These are phyloP conservation scores for Hexactinellida sp. DNA, from an alignment of 37 sponge, comb jelly and placozoan species.

Conservation along the genomic window DNA sequence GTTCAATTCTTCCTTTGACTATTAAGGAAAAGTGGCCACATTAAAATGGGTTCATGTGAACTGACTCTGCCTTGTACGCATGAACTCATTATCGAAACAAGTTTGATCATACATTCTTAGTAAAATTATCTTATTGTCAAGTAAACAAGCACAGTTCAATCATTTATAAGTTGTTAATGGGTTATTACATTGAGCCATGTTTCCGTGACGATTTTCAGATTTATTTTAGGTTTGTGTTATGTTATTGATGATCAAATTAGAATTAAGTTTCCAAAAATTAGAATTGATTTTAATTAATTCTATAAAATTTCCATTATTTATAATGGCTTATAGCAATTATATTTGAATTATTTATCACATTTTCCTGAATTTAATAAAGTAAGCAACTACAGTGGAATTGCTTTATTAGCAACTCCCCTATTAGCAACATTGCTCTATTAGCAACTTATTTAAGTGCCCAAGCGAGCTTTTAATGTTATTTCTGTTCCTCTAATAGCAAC, in stretches of 20 bases:
- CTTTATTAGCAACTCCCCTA: too few species aligned
- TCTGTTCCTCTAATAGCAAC: too few species aligned
- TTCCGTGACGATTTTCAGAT: too few species aligned
- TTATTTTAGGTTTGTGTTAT: too few species aligned
- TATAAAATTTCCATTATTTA: not conserved
- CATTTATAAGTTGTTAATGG: not conserved
- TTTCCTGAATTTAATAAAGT: too few species aligned
- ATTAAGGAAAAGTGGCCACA: not conserved
- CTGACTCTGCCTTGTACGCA: not conserved
- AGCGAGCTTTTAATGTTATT: too few species aligned
- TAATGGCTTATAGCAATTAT: too few species aligned
- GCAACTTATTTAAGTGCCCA: too few species aligned
- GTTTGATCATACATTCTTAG: not conserved
- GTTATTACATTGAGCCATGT: not conserved
- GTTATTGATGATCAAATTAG: not conserved
- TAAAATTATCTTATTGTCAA: not conserved
- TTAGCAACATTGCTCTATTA: too few species aligned
- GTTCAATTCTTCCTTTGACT: not conserved
- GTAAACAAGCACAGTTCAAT: not conserved
- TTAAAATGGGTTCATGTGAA: not conserved
- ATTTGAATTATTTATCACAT: too few species aligned
- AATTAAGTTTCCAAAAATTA: not conserved
- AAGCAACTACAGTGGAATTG: too few species aligned
- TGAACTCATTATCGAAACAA: not conserved
- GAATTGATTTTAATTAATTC: not conserved